Evolutionary conservation across 2,888 invertebrate species (phyloP).

Genomic region (Proisotoma minuta): DNA sequence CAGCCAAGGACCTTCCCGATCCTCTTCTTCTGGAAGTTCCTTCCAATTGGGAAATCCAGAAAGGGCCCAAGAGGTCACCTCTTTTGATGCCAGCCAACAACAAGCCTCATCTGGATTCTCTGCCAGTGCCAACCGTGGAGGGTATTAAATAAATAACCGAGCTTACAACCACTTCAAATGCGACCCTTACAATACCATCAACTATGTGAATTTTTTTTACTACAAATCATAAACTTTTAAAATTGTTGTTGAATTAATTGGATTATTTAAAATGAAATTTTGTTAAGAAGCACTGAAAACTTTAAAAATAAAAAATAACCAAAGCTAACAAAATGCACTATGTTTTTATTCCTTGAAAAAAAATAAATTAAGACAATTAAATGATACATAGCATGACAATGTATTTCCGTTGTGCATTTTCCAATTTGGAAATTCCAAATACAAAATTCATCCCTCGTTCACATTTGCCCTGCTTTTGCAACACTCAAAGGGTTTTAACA

Average conservation of each 20-base stretch:
- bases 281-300: no score
- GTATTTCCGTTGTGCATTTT: no score
- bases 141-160: slow-evolving; percentile 25
- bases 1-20: not conserved
- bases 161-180: not conserved
- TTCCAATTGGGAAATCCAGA: slow-evolving; percentile 30
- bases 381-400: no score
- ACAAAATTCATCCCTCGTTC: no score
- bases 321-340: no score
- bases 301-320: no score
- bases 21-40: not conserved
- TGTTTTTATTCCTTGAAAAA: no score
- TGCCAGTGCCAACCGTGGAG: slow-evolving; percentile 14
- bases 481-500: no score
- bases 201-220: not conserved
- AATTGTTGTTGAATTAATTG: not conserved
- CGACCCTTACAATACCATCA: not conserved
- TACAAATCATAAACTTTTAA: not conserved
- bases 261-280: not conserved
- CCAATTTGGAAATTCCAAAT: no score
- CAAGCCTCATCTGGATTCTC: not conserved
- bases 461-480: no score
- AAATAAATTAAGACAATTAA: no score
- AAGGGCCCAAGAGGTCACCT: slow-evolving; percentile 33
- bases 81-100: slow-evolving; percentile 15